Evolutionary conservation across 1,140 invertebrate species (phyloP), one percentile per base, ranked within the genome.

Genomic region (Lordiphosa mommai): DNA sequence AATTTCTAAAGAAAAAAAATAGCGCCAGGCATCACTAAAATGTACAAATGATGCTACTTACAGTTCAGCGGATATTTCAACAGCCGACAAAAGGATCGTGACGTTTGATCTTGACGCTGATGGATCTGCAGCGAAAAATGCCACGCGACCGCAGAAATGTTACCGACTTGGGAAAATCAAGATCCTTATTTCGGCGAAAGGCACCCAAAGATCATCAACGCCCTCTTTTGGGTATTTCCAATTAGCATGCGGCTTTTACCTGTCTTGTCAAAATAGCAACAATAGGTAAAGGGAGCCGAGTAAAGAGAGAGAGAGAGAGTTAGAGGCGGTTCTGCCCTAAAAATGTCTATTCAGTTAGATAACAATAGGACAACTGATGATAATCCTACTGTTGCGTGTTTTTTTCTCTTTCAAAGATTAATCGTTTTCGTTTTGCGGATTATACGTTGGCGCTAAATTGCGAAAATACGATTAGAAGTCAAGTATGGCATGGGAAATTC

Each of bases 401-500:
- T 44, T 49, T 47, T 49, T 41, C 58, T 38, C 38, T 17, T 40
- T 29, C 13, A 40, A 50, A 84, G 77, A 84, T 84, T 76, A 82
- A 82, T 82, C 67, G 77, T 82, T 82, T 82, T 82, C 71, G 71
- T 76, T 63, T 65, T 72, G 77, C 77, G 77, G 77, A 76, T 82
- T 82, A 82, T 51, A 14, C 38, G 77, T 82, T 76, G 77, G 76
- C 76, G 76, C 76, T 82, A 82, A 82, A 82, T 82, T 82, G 76
- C 76, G 72, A 82, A 82, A 82, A 82, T 84, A 58, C 61, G 76
- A 82, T 82, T 82, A 84, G 64, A 32, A 47, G 44, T 49, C 40
- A 53, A 43, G 34, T 53, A 58, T 60, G 70, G 48, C 57, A 49
- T 74, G 77, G 76, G 77, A 72, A 80, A 61, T 20, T 30, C 50